A percentile compares a stretch with the other conserved stretches of the same genome.
These are phyloP conservation scores for Synergus umbraculus DNA, from an alignment of 2,888 invertebrate genomes.

Conservation along the genomic window DNA sequence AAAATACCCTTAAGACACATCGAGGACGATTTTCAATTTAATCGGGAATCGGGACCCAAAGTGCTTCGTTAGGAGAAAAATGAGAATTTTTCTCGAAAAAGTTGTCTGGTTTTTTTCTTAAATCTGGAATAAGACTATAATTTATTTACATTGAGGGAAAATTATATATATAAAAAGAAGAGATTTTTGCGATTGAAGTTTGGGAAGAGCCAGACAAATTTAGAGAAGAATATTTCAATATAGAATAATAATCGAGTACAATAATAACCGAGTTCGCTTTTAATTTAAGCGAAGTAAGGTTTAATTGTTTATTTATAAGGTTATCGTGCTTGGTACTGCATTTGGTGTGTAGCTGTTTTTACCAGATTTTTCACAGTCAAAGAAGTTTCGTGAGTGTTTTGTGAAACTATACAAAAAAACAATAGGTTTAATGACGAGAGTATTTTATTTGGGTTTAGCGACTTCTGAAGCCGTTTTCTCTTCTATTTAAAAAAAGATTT, in stretches of 20 bases:
- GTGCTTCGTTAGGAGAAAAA: not conserved
- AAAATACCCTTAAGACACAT: not conserved
- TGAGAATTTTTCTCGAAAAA: not conserved
- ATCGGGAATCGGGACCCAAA: not conserved
- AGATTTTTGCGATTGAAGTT: not conserved
- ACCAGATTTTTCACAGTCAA: constrained; percentile 19
- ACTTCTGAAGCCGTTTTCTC: no score
- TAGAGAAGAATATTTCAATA: not conserved
- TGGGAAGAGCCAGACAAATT: not conserved
- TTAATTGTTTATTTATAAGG: constrained; percentile 1
- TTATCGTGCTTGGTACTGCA: constrained; percentile 22
- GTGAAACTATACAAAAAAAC: constrained; percentile 6
- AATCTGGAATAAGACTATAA: not conserved
- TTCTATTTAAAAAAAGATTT: not conserved
- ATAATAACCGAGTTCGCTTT: not conserved
- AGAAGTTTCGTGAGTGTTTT: constrained; percentile 2
- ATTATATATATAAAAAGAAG: not conserved
- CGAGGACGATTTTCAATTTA: not conserved
- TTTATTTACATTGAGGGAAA: not conserved
- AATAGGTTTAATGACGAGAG: not conserved
- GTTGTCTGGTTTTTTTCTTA: not conserved
- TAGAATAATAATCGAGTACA: constrained; percentile 20
- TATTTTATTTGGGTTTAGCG: not conserved
- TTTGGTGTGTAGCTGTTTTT: constrained; percentile 12
- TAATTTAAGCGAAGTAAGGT: not conserved